These are phyloP conservation scores for Melanitta fusca DNA, from an alignment of 2,797 vertebrate genomes.

Conservation along the genomic window DNA sequence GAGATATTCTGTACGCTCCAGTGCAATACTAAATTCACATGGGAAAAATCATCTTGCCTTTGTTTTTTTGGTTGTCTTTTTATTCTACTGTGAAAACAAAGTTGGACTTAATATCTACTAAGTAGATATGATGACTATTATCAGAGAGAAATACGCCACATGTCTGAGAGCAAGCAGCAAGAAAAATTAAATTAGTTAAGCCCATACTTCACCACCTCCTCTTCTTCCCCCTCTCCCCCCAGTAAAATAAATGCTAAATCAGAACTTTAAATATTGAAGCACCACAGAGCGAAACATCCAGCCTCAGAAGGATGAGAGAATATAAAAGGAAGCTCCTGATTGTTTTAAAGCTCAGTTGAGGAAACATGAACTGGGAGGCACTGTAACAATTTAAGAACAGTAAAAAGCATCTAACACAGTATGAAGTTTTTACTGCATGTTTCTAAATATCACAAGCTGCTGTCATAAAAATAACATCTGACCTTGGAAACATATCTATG, in stretches of 20 bases:
- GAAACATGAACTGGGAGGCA: neutral
- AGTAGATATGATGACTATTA: neutral
- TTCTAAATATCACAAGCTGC: neutral
- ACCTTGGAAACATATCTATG: neutral
- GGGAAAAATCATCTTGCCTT: neutral
- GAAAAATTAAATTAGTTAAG: neutral
- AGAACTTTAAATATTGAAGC: slow-evolving; percentile 1
- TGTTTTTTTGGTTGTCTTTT: neutral
- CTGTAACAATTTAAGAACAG: neutral
- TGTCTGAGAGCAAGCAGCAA: neutral
- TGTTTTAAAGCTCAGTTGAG: neutral
- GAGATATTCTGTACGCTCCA: neutral
- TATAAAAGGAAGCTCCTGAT: neutral
- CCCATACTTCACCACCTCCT: neutral
- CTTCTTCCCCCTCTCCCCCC: neutral
- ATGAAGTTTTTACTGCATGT: neutral
- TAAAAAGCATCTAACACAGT: neutral
- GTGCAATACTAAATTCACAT: neutral
- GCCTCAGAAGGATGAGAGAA: slow-evolving; percentile 24
- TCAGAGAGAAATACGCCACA: neutral
- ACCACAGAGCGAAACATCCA: slow-evolving; percentile 39
- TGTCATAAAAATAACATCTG: neutral
- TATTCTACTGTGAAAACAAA: neutral
- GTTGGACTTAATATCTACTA: neutral
- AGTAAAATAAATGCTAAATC: slow-evolving; percentile 32